Conservation (phyloP, 2,113 vertebrate species). For the Vulpes ferrilata region DNA sequence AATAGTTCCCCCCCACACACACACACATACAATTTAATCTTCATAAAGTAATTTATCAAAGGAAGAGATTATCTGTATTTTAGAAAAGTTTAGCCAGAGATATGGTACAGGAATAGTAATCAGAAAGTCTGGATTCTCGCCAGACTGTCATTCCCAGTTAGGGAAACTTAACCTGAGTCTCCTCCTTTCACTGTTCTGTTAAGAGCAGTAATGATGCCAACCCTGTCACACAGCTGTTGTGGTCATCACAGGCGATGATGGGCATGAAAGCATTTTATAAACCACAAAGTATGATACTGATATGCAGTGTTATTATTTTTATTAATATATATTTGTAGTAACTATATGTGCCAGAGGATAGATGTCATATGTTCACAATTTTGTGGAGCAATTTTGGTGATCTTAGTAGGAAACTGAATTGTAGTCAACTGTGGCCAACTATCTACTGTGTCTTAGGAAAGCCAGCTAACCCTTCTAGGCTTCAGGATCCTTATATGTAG, state of each 20-base stretch:
- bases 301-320: neutral
- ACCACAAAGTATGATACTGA: neutral
- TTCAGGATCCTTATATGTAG: neutral
- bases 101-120: neutral
- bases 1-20: no score
- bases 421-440: neutral
- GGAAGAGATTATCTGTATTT: neutral
- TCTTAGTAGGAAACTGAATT: conserved; percentile 2
- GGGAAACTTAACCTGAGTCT: neutral
- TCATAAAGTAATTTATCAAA: neutral
- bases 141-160: neutral
- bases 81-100: neutral
- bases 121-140: neutral
- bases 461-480: no score
- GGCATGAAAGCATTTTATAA: neutral
- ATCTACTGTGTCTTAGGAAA: neutral
- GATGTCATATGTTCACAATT: neutral
- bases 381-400: neutral
- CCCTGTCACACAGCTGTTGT: neutral
- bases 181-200: neutral
- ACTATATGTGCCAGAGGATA: neutral
- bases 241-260: neutral
- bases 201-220: no score
- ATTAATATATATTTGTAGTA: neutral
- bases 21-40: neutral